Conservation (phyloP, 2,888 invertebrate species). For the Drosophila tanythrix region DNA sequence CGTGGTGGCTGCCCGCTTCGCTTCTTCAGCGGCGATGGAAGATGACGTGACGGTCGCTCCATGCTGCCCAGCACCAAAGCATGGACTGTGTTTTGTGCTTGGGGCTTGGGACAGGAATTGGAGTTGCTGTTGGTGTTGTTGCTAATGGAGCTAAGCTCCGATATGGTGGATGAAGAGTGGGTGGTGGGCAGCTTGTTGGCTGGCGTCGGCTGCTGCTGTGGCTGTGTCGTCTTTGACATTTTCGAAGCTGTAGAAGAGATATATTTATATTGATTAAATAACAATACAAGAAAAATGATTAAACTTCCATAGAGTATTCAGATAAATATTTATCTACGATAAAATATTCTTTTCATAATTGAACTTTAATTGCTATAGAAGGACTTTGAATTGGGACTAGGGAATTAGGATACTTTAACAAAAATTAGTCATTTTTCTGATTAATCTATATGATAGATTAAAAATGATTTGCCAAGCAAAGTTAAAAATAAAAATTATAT, state of each 20-base stretch:
- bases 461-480: too few species aligned
- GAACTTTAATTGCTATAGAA: not conserved
- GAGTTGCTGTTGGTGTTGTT: constrained; percentile 71
- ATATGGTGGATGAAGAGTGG: constrained; percentile 83
- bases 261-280: not conserved
- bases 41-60: constrained; percentile 83
- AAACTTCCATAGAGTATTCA: not conserved
- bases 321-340: not conserved
- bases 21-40: constrained; percentile 83
- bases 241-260: constrained; percentile 57
- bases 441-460: too few species aligned
- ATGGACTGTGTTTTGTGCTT: constrained; percentile 46
- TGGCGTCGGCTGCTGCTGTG: constrained; percentile 24
- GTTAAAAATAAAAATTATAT: too few species aligned
- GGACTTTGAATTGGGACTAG: not conserved
- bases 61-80: constrained; percentile 58
- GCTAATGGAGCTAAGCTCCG: constrained; percentile 80
- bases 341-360: not conserved
- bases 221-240: constrained; percentile 55
- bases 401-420: not conserved
- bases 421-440: too few species aligned
- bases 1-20: constrained; percentile 69
- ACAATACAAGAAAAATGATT: not conserved
- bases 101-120: constrained; percentile 54
- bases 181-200: constrained; percentile 67